phyloP scores from a whole-genome alignment of 2,113 vertebrate species.

The Pseudois nayaur region DNA sequence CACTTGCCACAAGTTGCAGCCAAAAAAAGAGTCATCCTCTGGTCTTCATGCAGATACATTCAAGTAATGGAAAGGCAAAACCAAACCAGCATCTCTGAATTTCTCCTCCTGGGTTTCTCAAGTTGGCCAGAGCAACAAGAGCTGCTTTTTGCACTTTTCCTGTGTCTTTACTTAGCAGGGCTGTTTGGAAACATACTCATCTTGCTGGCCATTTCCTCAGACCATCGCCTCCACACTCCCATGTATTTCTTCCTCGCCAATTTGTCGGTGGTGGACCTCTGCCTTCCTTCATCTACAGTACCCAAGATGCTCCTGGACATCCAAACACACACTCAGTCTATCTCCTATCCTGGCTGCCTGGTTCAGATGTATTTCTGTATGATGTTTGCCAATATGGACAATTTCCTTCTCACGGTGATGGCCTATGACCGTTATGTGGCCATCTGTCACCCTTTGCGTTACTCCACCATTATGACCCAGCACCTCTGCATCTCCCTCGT shows the following conservation, averaged over 20 bases:
- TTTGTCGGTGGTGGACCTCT: conserved; percentile 57
- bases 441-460: conserved; percentile 55
- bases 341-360: conserved; percentile 55
- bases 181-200: conserved; percentile 55
- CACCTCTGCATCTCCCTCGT: conserved; percentile 24
- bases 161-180: conserved; percentile 45
- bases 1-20: not conserved
- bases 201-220: conserved; percentile 31
- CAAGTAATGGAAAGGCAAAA: conserved; percentile 47
- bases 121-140: not conserved
- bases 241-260: conserved; percentile 64
- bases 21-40: not conserved
- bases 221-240: conserved; percentile 40
- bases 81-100: conserved; percentile 44
- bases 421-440: conserved; percentile 59
- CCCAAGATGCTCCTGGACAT: conserved; percentile 54
- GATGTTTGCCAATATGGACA: conserved; percentile 68
- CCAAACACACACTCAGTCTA: conserved; percentile 28
- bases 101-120: conserved; percentile 59
- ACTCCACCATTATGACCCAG: conserved; percentile 35
- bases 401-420: conserved; percentile 63
- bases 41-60: not conserved
- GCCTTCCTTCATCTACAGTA: conserved; percentile 49
- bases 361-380: conserved; percentile 62
- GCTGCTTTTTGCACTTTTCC: conserved; percentile 32